Percentiles rank a stretch among this genome's conserved stretches.
These are phyloP conservation scores for Pammene aurita DNA, from an alignment of 2,888 invertebrate species.

Conservation along the genomic window DNA sequence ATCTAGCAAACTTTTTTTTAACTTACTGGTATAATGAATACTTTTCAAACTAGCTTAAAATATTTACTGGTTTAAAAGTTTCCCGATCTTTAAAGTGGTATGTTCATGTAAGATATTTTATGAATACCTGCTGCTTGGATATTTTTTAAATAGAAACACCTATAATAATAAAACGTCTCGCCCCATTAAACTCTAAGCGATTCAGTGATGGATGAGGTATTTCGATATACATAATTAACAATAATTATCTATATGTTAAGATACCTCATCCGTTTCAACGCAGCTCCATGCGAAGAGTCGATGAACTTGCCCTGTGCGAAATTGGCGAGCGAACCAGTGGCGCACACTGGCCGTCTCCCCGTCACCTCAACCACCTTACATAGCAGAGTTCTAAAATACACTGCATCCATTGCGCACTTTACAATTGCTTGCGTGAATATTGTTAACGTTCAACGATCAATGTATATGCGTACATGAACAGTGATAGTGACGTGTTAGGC, in stretches of 20 bases:
- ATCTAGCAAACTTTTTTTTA: not conserved
- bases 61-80: not conserved
- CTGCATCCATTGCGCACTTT: conserved; percentile 49
- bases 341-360: conserved; percentile 62
- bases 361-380: conserved; percentile 43
- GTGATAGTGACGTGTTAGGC: conserved; percentile 29
- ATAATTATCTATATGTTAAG: conserved; percentile 39
- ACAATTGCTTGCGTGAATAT: not conserved
- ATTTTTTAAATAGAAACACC: conserved; percentile 18
- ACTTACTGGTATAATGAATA: not conserved
- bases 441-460: not conserved
- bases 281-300: conserved; percentile 68
- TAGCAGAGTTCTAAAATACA: conserved; percentile 32
- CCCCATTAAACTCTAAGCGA: conserved; percentile 34
- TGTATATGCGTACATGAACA: not conserved
- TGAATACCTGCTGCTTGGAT: not conserved
- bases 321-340: conserved; percentile 74
- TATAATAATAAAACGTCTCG: conserved; percentile 30
- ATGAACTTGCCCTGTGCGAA: conserved; percentile 80
- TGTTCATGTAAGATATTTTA: not conserved
- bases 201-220: conserved; percentile 24
- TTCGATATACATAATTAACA: conserved; percentile 13
- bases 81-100: no score
- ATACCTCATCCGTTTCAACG: conserved; percentile 64
- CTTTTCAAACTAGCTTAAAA: no score